These are phyloP conservation scores for Leptopilina drosophilae DNA, from an alignment of 2,888 invertebrate genomes.

Conservation along the genomic window DNA sequence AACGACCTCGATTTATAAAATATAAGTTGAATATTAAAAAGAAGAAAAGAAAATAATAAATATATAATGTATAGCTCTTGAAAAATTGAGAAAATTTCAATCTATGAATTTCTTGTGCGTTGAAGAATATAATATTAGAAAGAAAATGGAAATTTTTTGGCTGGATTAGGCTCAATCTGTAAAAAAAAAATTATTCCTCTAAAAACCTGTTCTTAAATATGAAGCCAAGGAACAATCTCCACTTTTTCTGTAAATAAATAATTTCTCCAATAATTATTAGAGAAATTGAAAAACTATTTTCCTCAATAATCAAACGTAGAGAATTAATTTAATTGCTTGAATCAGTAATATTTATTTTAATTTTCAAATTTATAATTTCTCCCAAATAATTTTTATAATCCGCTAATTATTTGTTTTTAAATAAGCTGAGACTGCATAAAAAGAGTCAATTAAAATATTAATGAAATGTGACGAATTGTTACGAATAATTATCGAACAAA, in stretches of 20 bases:
- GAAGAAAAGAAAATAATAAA: too few relatives aligned
- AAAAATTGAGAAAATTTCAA: neutral
- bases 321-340: too few relatives aligned
- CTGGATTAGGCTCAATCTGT: constrained; percentile 58
- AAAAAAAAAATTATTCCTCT: constrained; percentile 46
- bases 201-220: constrained; percentile 46
- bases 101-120: neutral
- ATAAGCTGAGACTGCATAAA: constrained; percentile 49
- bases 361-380: too few relatives aligned
- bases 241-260: constrained; percentile 33
- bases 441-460: constrained; percentile 57
- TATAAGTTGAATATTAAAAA: too few relatives aligned
- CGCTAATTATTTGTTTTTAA: neutral
- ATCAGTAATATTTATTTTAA: too few relatives aligned
- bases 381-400: neutral
- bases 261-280: too few relatives aligned
- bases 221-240: constrained; percentile 52
- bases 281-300: too few relatives aligned
- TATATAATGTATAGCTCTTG: neutral
- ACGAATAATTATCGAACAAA: constrained; percentile 15
- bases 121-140: constrained; percentile 47
- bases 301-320: too few relatives aligned
- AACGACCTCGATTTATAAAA: too few relatives aligned
- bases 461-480: constrained; percentile 53
- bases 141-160: constrained; percentile 49